Evolutionary conservation across 30 jellyfish, hydroid and myxozoan species (phyloP), one percentile per base, ranked within the genome.

Genomic region (Cassiopea xamachana): DNA sequence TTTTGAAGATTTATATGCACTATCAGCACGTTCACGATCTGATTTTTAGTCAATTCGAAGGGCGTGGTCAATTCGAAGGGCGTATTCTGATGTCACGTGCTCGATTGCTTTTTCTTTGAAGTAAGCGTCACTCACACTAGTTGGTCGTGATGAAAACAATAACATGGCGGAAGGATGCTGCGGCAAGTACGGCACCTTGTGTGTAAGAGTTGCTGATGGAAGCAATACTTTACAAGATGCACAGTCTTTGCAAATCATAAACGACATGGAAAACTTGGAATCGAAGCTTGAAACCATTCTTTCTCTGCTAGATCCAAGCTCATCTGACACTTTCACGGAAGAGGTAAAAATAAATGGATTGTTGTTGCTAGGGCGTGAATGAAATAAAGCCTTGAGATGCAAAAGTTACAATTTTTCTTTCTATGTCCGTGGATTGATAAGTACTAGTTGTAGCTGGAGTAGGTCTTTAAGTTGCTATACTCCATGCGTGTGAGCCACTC

Each of bases 261-360:
- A 51, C 48, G 71, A 75, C 45, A 46, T 27, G 8, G 47, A 17
- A 9, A n/a, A 70, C 68, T 48, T 47, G 47, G 85, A 75, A 80
- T 5, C 2, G 59, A 59, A 64, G 48, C 80, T 80, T 61, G 48
- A 60, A 2, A 55, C 46, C 5, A 83, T 91, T 69, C 94, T 87
- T 68, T 50, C 61, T n/a, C 69, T 77, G 60, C 86, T 87, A 81
- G 89, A 78, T 51, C 94, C 94, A 15, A 69, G 90, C 9, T 51
- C 61, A 45, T 69, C 75, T n/a, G 60, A 55, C 6, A 87, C 48
- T 47, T 87, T 87, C 75, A 61, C 86, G 86, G 64, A n/a, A 1
- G 80, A 60, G 67, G 94, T n/a, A n/a, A n/a, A n/a, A n/a, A n/a
- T 87, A 77, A 77, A 90, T 17, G 67, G 59, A 15, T 68, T 81